phyloP scores from a whole-genome alignment of 2,113 vertebrate genomes.

The Chitala chitala region DNA sequence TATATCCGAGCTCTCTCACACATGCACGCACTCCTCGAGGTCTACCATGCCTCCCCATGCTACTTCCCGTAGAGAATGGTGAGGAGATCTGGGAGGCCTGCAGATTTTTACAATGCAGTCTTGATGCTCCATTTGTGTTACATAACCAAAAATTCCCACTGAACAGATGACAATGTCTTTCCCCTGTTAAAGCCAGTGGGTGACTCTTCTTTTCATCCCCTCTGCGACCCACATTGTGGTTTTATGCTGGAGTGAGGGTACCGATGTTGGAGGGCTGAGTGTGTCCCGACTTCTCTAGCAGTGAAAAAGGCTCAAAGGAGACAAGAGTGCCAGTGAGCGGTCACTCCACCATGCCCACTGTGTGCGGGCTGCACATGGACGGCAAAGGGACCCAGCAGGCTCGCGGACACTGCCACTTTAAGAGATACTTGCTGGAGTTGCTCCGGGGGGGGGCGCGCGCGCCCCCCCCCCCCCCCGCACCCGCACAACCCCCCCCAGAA shows the following conservation, averaged over 20 bases:
- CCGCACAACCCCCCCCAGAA: too few species aligned
- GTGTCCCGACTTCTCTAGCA: neutral
- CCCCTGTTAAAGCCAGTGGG: neutral
- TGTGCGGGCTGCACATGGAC: neutral
- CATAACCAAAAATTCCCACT: neutral
- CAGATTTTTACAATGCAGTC: neutral
- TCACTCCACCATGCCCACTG: neutral
- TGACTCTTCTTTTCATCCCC: neutral
- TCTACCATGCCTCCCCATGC: neutral
- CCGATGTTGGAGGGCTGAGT: neutral
- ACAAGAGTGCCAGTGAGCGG: neutral
- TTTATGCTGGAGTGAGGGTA: neutral
- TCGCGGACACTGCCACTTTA: conserved; percentile 52
- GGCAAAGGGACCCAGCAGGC: neutral
- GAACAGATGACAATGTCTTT: neutral
- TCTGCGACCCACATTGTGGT: neutral
- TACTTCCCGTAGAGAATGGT: neutral
- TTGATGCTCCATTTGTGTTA: neutral
- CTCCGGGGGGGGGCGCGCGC: too few species aligned
- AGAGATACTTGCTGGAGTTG: conserved; percentile 38
- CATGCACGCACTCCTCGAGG: conserved; percentile 19
- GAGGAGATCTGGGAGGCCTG: neutral
- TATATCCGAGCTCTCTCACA: conserved; percentile 9
- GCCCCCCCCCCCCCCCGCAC: conserved; percentile 57
- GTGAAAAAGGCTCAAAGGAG: neutral